Conservation (phyloP, 1,140 invertebrate species). For the Brachionus paranguensis region DNA sequence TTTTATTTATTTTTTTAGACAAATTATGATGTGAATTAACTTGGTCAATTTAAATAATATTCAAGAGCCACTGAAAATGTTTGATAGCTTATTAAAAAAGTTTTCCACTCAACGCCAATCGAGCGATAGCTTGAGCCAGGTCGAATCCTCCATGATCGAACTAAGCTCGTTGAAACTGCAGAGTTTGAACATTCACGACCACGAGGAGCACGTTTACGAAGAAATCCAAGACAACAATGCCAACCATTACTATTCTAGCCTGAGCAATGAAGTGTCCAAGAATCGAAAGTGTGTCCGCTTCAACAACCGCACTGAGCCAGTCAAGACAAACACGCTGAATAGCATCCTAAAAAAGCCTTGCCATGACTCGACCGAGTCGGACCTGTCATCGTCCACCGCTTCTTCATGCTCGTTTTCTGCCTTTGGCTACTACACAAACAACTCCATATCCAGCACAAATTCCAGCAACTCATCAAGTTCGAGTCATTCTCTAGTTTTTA, state of each 20-base stretch:
- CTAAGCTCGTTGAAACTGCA: background rate
- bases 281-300: background rate
- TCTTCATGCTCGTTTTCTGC: background rate
- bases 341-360: background rate
- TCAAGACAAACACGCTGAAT: background rate
- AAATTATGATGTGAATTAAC: conserved; percentile 14
- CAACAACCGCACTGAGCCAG: background rate
- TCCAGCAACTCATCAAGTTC: background rate
- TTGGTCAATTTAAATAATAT: background rate
- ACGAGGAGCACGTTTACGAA: conserved; percentile 10
- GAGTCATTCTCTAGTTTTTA: background rate
- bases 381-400: background rate
- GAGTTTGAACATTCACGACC: background rate
- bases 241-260: background rate
- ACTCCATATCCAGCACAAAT: conserved; percentile 1
- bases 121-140: background rate
- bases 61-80: background rate
- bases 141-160: background rate
- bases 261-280: background rate
- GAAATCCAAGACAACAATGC: background rate
- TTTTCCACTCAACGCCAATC: background rate
- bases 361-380: background rate
- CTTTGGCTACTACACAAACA: background rate
- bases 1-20: background rate
- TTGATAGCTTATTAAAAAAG: conserved; percentile 8